Percentiles rank a stretch among this genome's conserved stretches.
Conservation (phyloP, 1,140 invertebrate genomes). For the Dendroctonus ponderosae region DNA sequence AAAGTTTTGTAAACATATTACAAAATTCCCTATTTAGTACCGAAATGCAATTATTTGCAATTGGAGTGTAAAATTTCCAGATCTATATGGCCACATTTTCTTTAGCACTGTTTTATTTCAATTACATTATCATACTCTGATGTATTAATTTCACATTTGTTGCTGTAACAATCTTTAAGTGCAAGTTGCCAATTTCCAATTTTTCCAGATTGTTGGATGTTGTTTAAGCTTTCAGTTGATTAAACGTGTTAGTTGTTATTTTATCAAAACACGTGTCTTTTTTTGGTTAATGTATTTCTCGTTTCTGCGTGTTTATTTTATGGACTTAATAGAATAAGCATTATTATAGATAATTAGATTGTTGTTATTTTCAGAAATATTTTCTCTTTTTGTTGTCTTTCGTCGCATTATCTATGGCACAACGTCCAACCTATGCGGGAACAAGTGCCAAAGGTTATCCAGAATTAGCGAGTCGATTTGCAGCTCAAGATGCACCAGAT, state of each 20-base stretch:
- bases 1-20: too few species aligned
- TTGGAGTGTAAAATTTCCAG: too few species aligned
- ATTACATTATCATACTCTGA: too few species aligned
- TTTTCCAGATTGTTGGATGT: too few species aligned
- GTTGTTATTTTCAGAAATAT: constrained; percentile 26
- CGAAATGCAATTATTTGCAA: too few species aligned
- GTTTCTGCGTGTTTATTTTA: too few species aligned
- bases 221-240: background rate
- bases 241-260: background rate
- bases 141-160: too few species aligned
- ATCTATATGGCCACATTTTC: too few species aligned
- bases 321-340: background rate
- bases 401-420: constrained; percentile 32
- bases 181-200: too few species aligned
- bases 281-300: background rate
- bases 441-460: constrained; percentile 41
- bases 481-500: constrained; percentile 20
- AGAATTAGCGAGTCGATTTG: constrained; percentile 42
- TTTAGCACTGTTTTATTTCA: too few species aligned
- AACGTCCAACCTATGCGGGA: constrained; percentile 46
- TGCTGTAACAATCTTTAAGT: too few species aligned
- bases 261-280: background rate
- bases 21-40: too few species aligned
- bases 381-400: constrained; percentile 23
- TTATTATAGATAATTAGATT: background rate